Base-by-base conservation (phyloP, 2,888 invertebrate species). In the Choristoneura rosaceana region DNA sequence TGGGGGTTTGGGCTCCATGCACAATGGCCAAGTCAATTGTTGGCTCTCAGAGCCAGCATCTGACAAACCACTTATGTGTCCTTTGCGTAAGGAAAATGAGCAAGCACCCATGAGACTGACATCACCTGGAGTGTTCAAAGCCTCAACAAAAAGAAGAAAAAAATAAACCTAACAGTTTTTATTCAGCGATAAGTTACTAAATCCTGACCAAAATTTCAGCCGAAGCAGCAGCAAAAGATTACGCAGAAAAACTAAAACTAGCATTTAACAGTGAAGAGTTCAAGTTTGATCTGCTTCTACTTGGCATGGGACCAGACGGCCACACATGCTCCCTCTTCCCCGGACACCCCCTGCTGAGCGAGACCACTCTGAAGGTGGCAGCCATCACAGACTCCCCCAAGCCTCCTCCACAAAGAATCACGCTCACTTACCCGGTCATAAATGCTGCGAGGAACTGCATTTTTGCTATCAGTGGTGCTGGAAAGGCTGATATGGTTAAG, bases 241-340 rank as follows among this genome's bases (percentile, higher is more conserved):
- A 98, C 84, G 94, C 94, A 64, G 92, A 95, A 76, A 95, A 97
- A 87, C 91, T 98, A 80, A 92, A 93, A 66, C 86, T 90, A 10
- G 95, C 95, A 70, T 97, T 98, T 78, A 83, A 84, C 4, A 80
- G 95, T 91, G 76, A 95, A 84, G 65, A 94, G 85, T 85, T 91
- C 81, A 83, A 95, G 75, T 98, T 99, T 87, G 99, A 99, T 90
- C 88, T 99, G 63, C 92, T 99, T 0, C 93, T 99, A 10, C 94
- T 99, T 33, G 99, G 99, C 14, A 97, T 99, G 96, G 99, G 99
- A 0, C 99, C 99, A 0, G 99, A 99, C 86, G 99, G 99, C 0
- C 99, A 99, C 89, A 99, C 99, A 0, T 99, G 99, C 85, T 99
- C 99, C 0, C 90, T 99, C 15, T 99, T 99, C 91, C 99, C 99